Base-by-base conservation (phyloP, 2,797 vertebrate species). In the Fringilla coelebs region DNA sequence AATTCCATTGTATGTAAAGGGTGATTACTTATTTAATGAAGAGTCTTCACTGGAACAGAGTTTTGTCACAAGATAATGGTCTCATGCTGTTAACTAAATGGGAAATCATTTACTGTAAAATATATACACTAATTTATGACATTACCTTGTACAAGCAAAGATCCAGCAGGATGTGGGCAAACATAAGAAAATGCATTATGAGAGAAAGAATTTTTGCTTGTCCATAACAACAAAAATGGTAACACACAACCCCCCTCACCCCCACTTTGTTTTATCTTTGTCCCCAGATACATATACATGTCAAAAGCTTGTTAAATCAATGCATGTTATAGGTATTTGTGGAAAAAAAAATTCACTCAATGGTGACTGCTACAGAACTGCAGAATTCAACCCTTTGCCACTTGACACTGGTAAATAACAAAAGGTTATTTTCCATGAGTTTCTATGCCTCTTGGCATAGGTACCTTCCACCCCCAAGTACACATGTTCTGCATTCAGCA, bases 51-150 rank as follows among this genome's bases (percentile, higher is more conserved):
- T 57, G 74, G 57, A 96, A 91, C 36, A 85, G 91, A 92, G 89
- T 94, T 93, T 94, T 95, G 57, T 90, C 76, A 89, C 63, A 79
- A 79, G 90, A 95, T 96, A 96, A 96, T 96, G 95, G 94, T 93
- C 95, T 95, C 96, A 95, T 87, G 93, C 96, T 97, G 96, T 97
- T 97, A 93, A 93, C 72, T 96, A 95, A 97, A 95, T 94, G 94
- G 84, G 89, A 96, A 95, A 89, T 86, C 75, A 94, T 97, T 96
- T 94, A 94, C 62, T 71, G 48, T 90, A 94, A 96, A 96, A 96
- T 72, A 79, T 93, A 96, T 96, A 93, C 90, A 65, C 72, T 76
- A 72, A 92, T 87, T 95, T 89, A 87, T 77, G 66, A 95, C 62
- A 84, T 89, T 92, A 94, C 28, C 61, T 79, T 96, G 55, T 57